Evolutionary conservation across 2,113 vertebrate species (phyloP).

Genomic region (Drymodes brunneopygia): DNA sequence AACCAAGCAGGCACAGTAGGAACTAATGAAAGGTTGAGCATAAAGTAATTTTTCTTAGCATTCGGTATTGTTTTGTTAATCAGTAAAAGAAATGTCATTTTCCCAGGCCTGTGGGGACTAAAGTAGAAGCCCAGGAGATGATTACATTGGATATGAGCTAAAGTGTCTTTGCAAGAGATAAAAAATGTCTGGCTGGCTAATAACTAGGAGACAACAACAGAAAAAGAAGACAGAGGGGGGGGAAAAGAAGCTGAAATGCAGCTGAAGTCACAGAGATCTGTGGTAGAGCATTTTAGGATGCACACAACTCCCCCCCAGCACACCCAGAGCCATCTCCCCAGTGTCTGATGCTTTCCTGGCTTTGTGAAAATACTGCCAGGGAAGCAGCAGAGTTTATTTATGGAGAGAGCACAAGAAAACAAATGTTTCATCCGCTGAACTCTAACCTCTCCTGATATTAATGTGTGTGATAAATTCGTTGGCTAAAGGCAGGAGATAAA

Average conservation of each 20-base stretch:
- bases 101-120: conserved; percentile 21
- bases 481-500: conserved; percentile 41
- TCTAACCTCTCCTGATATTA: conserved; percentile 49
- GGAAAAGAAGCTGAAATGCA: neutral
- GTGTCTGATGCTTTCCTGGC: neutral
- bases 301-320: neutral
- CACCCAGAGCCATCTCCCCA: neutral
- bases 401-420: conserved; percentile 13
- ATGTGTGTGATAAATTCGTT: conserved; percentile 14
- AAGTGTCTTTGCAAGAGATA: conserved; percentile 62
- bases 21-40: conserved; percentile 38
- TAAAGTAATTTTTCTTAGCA: conserved; percentile 4
- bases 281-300: neutral
- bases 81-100: conserved; percentile 32
- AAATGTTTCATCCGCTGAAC: conserved; percentile 13
- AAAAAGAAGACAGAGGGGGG: neutral
- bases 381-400: conserved; percentile 46
- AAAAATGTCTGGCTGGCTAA: conserved; percentile 65
- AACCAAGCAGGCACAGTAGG: neutral
- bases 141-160: conserved; percentile 43
- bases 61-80: conserved; percentile 62
- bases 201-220: conserved; percentile 32
- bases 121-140: conserved; percentile 51
- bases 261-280: neutral
- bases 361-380: neutral